Evolutionary conservation across 2,797 vertebrate genomes (phyloP).

Genomic region (Uromys caudimaculatus): DNA sequence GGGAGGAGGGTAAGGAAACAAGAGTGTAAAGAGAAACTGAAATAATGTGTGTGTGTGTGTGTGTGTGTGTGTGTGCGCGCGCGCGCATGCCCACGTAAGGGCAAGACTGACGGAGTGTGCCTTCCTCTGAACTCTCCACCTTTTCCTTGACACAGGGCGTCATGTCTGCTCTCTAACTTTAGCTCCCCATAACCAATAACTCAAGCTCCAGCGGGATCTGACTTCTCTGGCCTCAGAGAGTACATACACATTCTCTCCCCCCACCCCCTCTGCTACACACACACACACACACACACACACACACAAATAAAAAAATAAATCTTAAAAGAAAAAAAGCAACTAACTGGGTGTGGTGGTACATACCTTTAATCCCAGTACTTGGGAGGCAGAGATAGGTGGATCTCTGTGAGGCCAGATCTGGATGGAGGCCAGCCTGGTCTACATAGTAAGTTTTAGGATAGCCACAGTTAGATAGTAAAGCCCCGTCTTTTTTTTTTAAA

Average conservation of each 20-base stretch:
- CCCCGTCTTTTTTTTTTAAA: neutral
- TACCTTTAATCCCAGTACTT: neutral
- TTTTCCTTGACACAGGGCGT: neutral
- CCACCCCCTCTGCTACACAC: neutral
- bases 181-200: neutral
- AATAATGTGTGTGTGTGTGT: neutral
- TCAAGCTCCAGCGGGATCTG: neutral
- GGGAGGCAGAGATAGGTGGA: neutral
- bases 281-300: neutral
- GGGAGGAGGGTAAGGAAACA: constrained; percentile 55
- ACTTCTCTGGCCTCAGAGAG: neutral
- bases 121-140: neutral
- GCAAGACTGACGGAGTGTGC: neutral
- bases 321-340: neutral
- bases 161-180: constrained; percentile 47
- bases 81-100: too few species aligned
- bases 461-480: neutral
- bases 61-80: too few species aligned
- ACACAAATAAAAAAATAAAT: neutral
- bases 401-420: neutral
- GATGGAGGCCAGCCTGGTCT: neutral
- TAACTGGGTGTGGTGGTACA: neutral
- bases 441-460: neutral
- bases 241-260: neutral
- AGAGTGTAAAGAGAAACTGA: neutral